Percentiles rank a stretch among this genome's conserved stretches.
phyloP scores from a whole-genome alignment of 2,113 vertebrate species.

The Eubucco bourcierii region DNA sequence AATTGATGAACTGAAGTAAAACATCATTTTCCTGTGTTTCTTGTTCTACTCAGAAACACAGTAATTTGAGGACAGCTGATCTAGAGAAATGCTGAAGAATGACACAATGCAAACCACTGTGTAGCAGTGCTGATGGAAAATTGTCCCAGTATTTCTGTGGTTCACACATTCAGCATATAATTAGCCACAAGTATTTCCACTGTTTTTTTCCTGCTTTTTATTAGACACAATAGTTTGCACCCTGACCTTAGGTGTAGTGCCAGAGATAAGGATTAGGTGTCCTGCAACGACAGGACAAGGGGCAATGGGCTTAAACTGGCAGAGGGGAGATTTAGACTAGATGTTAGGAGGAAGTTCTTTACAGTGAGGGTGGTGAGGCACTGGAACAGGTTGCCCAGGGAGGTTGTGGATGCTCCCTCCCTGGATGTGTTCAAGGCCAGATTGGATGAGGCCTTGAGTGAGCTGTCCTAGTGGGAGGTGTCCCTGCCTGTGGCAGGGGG shows the following conservation, averaged over 20 bases:
- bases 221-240: not conserved
- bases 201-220: not conserved
- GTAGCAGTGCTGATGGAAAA: not conserved
- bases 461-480: too few species aligned
- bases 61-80: not conserved
- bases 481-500: too few species aligned
- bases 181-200: not conserved
- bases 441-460: too few species aligned
- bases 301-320: too few species aligned
- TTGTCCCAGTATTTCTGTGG: not conserved
- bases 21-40: not conserved
- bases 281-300: too few species aligned
- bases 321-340: too few species aligned
- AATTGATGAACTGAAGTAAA: not conserved
- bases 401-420: too few species aligned
- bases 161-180: not conserved
- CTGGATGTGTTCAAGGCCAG: too few species aligned
- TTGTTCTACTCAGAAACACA: not conserved
- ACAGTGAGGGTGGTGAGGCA: too few species aligned
- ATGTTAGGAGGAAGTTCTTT: too few species aligned
- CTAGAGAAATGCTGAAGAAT: not conserved
- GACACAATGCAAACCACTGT: not conserved
- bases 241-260: not conserved
- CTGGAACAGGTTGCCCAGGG: too few species aligned
- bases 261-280: too few species aligned